Evolutionary conservation across 2,113 vertebrate genomes (phyloP), one percentile per base, ranked within the genome.

Genomic region (Okapia johnstoni): DNA sequence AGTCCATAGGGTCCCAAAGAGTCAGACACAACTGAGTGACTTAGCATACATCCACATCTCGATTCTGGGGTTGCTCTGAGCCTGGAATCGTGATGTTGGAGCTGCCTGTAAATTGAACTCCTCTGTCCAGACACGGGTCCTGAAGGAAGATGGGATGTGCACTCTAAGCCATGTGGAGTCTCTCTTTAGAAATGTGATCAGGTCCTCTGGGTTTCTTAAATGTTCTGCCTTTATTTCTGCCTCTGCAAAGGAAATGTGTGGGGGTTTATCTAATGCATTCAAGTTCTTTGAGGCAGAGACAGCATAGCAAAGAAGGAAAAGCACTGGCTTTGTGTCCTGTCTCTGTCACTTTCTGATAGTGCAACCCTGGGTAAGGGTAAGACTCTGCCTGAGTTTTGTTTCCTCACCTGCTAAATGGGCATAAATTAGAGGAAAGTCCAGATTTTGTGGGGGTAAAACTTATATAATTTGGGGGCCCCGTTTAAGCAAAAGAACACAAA

Each of bases 21-120:
- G 36, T 14, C 1, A 1, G 36, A 26, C 70, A 76, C 0, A 1
- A 43, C 36, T 14, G 36, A 76, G 6, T 0, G 12, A 26, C 70
- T 43, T 26, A 26, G n/a, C 23, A 43, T 0, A 1, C 6, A 14
- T 43, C 36, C 36, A 14, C 70, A 3, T 43, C 70, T 76, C 6
- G 12, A 48, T 46, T 50, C 55, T 25, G 15, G 36, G 2, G 48
- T 36, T 81, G 26, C 48, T 81, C 21, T 55, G 80, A 86, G 48
- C 48, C 33, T 91, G 16, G 28, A 43, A 61, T 17, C 6, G 25
- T 36, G 57, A 11, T 6, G 2, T 3, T 0, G 13, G 36, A 84
- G 36, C 83, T 52, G 9, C 50, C 15, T 85, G 26, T 40, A 33
- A 83, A 1, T n/a, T 52, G 63, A 96, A 40, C 50, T 70, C 46